Conservation (phyloP, 2,113 vertebrate genomes). For the Psittacus erithacus region DNA sequence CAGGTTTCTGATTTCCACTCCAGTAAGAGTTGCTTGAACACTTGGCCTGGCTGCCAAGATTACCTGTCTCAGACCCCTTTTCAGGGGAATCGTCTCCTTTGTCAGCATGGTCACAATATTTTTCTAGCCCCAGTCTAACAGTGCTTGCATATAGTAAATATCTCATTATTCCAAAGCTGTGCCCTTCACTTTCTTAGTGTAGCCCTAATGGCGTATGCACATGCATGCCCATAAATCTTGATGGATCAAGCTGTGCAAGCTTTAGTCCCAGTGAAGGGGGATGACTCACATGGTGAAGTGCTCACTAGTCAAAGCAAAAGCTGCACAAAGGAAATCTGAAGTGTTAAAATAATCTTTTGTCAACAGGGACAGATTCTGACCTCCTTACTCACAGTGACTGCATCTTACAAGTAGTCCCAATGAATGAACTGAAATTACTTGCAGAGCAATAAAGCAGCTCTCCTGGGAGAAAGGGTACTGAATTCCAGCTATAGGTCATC, state of each 20-base stretch:
- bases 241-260: conserved; percentile 43
- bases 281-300: conserved; percentile 58
- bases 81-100: neutral
- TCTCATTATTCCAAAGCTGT: conserved; percentile 23
- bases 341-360: conserved; percentile 27
- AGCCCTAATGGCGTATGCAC: neutral
- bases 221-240: conserved; percentile 24
- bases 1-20: neutral
- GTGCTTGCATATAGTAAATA: neutral
- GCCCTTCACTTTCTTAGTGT: neutral
- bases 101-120: neutral
- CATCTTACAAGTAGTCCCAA: neutral
- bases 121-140: neutral
- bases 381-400: neutral
- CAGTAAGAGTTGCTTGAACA: neutral
- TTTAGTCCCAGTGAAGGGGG: conserved; percentile 19
- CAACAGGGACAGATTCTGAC: conserved; percentile 23
- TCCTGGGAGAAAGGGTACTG: neutral
- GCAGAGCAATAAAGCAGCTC: neutral
- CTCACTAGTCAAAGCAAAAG: conserved; percentile 35
- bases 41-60: neutral
- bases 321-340: neutral
- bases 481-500: conserved; percentile 34
- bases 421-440: neutral
- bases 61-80: neutral